phyloP scores from a whole-genome alignment of 2,113 vertebrate genomes.

The Notechis scutatus region DNA sequence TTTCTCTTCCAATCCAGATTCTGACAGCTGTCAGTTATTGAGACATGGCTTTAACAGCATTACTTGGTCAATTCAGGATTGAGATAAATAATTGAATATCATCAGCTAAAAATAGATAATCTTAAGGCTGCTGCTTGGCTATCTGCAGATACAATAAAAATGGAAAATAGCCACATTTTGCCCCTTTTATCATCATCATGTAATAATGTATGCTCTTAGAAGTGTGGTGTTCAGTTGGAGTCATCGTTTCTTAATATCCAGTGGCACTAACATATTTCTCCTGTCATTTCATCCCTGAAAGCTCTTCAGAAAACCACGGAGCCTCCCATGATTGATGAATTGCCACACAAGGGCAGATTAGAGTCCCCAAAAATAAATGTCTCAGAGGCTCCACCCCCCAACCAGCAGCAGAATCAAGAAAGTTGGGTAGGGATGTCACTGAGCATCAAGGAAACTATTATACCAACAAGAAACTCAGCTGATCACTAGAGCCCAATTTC shows the following conservation, averaged over 20 bases:
- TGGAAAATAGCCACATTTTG: neutral
- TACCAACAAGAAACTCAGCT: neutral
- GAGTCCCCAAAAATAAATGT: neutral
- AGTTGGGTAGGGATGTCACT: neutral
- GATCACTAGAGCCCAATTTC: neutral
- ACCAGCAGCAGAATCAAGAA: neutral
- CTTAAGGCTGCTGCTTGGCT: neutral
- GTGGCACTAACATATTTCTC: neutral
- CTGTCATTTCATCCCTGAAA: neutral
- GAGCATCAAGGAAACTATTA: neutral
- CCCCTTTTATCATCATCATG: neutral
- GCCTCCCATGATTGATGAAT: neutral
- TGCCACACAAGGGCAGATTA: neutral
- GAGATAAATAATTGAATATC: neutral
- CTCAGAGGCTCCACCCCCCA: neutral
- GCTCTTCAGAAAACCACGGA: neutral
- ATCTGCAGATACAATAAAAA: neutral
- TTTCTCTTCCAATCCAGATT: neutral
- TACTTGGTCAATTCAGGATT: neutral
- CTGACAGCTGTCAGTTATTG: neutral
- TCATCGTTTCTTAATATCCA: neutral
- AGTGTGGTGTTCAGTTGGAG: neutral
- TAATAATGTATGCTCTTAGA: neutral
- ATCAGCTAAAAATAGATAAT: neutral
- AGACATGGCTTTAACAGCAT: neutral